Evolutionary conservation across 2,797 vertebrate species (phyloP).

Genomic region (Kryptopterus vitreolus): DNA sequence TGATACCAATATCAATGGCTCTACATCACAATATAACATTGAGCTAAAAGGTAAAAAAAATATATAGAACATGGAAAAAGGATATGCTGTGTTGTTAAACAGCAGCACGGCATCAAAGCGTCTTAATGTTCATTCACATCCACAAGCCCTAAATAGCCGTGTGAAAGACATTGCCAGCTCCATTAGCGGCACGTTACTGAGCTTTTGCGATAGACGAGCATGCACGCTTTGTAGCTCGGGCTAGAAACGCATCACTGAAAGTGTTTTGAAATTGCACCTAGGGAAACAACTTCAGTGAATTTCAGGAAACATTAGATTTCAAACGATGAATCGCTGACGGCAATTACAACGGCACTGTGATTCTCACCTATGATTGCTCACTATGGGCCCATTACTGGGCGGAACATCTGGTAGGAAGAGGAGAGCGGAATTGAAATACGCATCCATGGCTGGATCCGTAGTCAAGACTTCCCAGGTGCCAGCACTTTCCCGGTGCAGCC

Average conservation of each 20-base stretch:
- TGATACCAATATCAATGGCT: background rate
- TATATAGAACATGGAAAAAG: background rate
- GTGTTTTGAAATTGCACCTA: conserved; percentile 44
- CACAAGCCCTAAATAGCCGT: background rate
- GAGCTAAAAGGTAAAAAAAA: no score
- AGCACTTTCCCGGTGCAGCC: conserved; percentile 36
- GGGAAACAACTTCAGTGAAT: conserved; percentile 9
- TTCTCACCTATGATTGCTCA: conserved; percentile 28
- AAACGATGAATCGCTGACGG: conserved; percentile 20
- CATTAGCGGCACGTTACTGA: conserved; percentile 16
- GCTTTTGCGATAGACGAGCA: conserved; percentile 16
- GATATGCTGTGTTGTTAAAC: background rate
- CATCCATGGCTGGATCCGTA: conserved; percentile 34
- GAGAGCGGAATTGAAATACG: conserved; percentile 33
- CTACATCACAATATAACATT: background rate
- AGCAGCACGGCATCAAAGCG: background rate
- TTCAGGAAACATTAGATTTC: conserved; percentile 27
- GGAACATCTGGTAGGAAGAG: conserved; percentile 47
- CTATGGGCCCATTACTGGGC: conserved; percentile 33
- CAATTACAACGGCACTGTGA: conserved; percentile 46
- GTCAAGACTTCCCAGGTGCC: conserved; percentile 47
- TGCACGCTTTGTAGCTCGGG: conserved; percentile 31
- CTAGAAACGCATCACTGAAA: conserved; percentile 25
- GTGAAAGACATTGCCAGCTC: background rate
- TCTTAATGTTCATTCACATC: background rate